phyloP scores from a whole-genome alignment of 2,113 vertebrate species.

The Zosterops hypoxanthus region DNA sequence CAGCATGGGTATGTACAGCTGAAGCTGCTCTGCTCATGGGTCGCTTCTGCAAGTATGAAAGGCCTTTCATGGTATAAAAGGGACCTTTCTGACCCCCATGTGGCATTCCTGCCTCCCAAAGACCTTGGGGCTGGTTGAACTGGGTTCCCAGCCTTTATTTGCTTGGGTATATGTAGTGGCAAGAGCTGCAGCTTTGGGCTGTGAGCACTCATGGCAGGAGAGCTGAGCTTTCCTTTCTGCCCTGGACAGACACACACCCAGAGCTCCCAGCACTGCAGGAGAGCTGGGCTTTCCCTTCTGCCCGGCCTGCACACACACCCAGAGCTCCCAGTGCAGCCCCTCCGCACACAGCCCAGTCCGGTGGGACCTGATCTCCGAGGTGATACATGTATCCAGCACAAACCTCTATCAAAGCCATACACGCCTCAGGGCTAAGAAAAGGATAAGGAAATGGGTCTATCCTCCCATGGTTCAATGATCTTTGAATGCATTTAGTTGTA shows the following conservation, averaged over 20 bases:
- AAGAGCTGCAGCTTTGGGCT: not conserved
- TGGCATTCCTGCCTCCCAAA: not conserved
- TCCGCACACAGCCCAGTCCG: too few species aligned
- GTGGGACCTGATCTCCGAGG: not conserved
- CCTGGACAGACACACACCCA: too few species aligned
- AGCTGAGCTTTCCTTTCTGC: not conserved
- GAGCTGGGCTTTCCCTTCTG: not conserved
- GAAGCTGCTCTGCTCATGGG: not conserved
- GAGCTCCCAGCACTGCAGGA: not conserved
- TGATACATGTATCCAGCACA: accelerated
- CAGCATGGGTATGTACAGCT: accelerated
- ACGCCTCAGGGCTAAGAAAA: not conserved
- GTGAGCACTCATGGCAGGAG: accelerated
- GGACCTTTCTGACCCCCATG: not conserved
- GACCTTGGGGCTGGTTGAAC: not conserved
- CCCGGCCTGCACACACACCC: too few species aligned
- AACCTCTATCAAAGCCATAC: not conserved
- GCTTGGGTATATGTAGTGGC: too few species aligned
- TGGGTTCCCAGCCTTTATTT: not conserved
- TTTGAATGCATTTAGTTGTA: not conserved
- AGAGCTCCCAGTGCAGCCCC: not conserved
- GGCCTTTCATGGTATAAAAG: not conserved
- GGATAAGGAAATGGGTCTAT: not conserved
- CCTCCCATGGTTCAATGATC: not conserved
- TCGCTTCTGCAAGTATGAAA: not conserved